Evolutionary conservation across 1,140 invertebrate genomes (phyloP).

Genomic region (Magallana angulata): DNA sequence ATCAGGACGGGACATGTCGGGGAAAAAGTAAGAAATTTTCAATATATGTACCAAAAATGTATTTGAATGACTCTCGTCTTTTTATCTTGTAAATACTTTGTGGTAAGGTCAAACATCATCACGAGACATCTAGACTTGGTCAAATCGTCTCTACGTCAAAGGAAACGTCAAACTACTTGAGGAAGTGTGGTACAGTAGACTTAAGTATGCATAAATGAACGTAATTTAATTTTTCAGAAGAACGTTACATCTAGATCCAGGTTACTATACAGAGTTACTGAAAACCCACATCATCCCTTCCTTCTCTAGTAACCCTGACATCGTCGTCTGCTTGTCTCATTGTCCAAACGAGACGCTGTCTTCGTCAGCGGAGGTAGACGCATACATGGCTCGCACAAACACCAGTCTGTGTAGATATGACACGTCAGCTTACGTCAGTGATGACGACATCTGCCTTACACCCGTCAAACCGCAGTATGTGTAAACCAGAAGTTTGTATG

Average conservation of each 20-base stretch:
- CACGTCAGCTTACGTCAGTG: constrained; percentile 48
- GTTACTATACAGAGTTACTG: not conserved
- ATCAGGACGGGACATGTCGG: constrained; percentile 80
- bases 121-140: no score
- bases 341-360: constrained; percentile 60
- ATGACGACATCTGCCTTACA: constrained; percentile 57
- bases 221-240: not conserved
- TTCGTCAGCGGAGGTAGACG: constrained; percentile 44
- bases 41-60: no score
- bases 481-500: not conserved
- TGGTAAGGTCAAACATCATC: no score
- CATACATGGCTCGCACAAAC: constrained; percentile 40
- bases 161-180: no score
- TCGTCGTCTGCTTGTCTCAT: constrained; percentile 59
- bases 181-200: no score
- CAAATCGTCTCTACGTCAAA: no score
- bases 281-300: not conserved
- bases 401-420: constrained; percentile 67
- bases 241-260: constrained; percentile 45
- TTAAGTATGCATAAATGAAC: no score
- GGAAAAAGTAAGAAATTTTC: constrained; percentile 78
- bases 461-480: constrained; percentile 61
- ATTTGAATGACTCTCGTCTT: no score
- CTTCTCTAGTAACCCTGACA: not conserved
- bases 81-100: no score